Base-by-base conservation (phyloP, 1,140 invertebrate species). In the Oncopodura yosiiana region DNA sequence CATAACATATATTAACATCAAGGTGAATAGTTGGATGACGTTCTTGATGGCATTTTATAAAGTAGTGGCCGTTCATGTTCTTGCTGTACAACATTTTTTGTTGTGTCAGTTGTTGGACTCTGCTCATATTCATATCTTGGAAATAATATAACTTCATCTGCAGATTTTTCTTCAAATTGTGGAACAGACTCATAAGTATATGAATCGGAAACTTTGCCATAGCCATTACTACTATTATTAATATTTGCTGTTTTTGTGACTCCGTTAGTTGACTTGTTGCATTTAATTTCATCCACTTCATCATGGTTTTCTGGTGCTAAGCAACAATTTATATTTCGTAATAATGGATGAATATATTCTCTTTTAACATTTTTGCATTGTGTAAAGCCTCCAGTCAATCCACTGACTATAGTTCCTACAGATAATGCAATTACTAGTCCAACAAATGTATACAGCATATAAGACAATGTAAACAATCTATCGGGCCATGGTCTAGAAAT, bases 401-500 rank as follows among this genome's bases (percentile, higher is more conserved):
- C 1, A 30, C 61, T 59, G 38, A 60, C 44, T 11, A 60, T 39
- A 1, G 57, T 6, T 19, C 48, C 58, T 2, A 62, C 38, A 2
- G 27, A 12, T 12, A 60, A 34, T n/a, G 61, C 53, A 12, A 62
- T 52, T 4, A 56, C 6, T 21, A 52, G 52, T n/a, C 61, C 61
- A 2, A 59, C 18, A 16, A 57, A 29, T 9, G 61, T 38, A 41
- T 60, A 62, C 2, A 62, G 37, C 18, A 60, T 50, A 30, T 62
- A 62, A 0, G 57, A 60, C 14, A 62, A 18, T 27, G 61, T 53
- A 27, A 38, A 62, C 2, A 62, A 3, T 26, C 60, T 62, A 2
- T 52, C 49, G n/a, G 61, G 61, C 52, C 53, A 62, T 5, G 56
- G 53, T 29, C 61, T 62, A 21, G 11, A 46, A 45, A 53, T 30